Evolutionary conservation across 2,888 invertebrate species (phyloP).

Genomic region (Andricus curvator): DNA sequence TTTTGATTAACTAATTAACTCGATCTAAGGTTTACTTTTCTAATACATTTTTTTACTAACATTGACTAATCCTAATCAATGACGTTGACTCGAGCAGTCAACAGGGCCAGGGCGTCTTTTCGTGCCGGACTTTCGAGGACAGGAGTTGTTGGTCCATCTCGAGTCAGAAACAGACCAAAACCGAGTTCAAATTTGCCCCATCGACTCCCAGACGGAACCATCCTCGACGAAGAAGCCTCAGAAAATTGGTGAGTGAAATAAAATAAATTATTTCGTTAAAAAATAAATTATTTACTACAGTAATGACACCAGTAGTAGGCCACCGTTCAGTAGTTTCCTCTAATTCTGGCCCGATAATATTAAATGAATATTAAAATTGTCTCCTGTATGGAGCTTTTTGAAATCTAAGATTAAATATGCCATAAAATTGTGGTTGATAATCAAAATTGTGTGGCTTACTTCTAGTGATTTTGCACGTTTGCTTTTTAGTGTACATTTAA

Average conservation of each 20-base stretch:
- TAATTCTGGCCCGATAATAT: no score
- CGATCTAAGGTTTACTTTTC: background rate
- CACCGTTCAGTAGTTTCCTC: no score
- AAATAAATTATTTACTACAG: no score
- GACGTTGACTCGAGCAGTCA: constrained; percentile 76
- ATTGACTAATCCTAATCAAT: constrained; percentile 60
- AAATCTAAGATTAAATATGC: no score
- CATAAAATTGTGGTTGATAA: no score
- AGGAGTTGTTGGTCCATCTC: constrained; percentile 74
- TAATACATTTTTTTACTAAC: constrained; percentile 30
- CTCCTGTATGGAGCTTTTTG: no score
- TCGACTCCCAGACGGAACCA: constrained; percentile 83
- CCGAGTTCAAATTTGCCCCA: constrained; percentile 81
- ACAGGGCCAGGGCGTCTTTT: constrained; percentile 84
- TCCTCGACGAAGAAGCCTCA: constrained; percentile 82
- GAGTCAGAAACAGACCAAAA: constrained; percentile 76
- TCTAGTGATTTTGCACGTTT: no score
- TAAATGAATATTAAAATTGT: no score
- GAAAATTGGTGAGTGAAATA: constrained; percentile 72
- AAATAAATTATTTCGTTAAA: no score
- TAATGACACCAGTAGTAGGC: no score
- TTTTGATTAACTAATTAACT: background rate
- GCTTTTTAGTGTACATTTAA: no score
- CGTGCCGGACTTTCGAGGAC: constrained; percentile 77
- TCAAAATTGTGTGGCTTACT: no score